Conservation (phyloP, 2,888 invertebrate genomes). For the Ophion costatus region DNA sequence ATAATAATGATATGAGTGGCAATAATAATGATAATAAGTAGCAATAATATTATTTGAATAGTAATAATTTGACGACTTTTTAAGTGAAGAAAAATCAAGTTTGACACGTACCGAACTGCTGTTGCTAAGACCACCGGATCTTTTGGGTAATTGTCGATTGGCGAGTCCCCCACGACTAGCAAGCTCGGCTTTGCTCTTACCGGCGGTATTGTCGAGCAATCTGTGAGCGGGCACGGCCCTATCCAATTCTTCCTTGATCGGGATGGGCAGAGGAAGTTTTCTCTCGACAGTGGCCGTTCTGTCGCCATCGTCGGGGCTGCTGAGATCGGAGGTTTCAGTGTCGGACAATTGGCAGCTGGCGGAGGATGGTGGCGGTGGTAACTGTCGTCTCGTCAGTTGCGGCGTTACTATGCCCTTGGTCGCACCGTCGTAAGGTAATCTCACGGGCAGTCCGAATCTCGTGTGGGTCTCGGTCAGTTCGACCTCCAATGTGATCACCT, state of each 20-base stretch:
- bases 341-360: conserved; percentile 87
- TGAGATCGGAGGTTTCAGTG: conserved; percentile 93
- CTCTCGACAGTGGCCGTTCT: conserved; percentile 91
- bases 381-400: conserved; percentile 89
- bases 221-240: conserved; percentile 94
- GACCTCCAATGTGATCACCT: conserved; percentile 81
- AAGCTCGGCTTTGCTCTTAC: conserved; percentile 93
- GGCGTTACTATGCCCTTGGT: conserved; percentile 91
- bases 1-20: neutral
- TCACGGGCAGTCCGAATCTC: conserved; percentile 93
- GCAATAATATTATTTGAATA: neutral
- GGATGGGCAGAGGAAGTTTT: conserved; percentile 85
- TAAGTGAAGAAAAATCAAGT: neutral
- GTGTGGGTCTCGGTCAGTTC: conserved; percentile 90
- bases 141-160: conserved; percentile 88
- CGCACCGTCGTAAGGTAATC: conserved; percentile 91
- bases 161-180: conserved; percentile 91
- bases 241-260: conserved; percentile 89
- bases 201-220: conserved; percentile 94
- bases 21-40: neutral
- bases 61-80: neutral
- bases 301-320: conserved; percentile 90
- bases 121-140: conserved; percentile 85
- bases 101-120: conserved; percentile 86
- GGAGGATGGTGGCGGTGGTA: conserved; percentile 87